phyloP scores from a whole-genome alignment of 2,888 invertebrate genomes.

The Antheraea assamensis region DNA sequence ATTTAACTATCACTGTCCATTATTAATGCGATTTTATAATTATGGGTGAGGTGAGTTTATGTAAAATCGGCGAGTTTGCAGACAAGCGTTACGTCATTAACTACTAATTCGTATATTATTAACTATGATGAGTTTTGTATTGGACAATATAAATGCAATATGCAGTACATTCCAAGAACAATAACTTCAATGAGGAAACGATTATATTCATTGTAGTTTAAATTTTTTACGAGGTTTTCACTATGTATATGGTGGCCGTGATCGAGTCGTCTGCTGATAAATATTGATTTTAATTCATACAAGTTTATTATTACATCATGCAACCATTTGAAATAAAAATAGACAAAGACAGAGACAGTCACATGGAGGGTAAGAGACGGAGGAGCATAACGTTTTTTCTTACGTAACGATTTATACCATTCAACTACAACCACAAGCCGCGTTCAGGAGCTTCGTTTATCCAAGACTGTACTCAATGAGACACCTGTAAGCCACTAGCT shows the following conservation, averaged over 20 bases:
- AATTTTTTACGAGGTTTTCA: neutral
- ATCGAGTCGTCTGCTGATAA: neutral
- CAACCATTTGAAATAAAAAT: neutral
- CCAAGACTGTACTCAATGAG: neutral
- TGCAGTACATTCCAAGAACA: neutral
- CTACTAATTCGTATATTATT: neutral
- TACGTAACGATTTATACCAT: too few species aligned
- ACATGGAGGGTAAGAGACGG: too few species aligned
- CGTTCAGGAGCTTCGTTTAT: too few species aligned
- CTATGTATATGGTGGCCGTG: neutral
- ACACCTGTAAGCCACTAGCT: neutral
- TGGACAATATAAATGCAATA: neutral
- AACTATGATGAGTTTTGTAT: neutral
- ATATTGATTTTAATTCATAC: neutral
- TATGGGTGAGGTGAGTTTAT: neutral
- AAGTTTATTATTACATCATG: neutral
- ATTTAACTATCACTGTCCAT: slow-evolving; percentile 6
- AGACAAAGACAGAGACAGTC: too few species aligned
- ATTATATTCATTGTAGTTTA: too few species aligned
- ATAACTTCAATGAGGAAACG: neutral
- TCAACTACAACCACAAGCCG: too few species aligned
- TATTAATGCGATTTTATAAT: slow-evolving; percentile 3
- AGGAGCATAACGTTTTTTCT: too few species aligned
- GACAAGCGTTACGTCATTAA: slow-evolving; percentile 6
- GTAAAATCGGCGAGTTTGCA: neutral